Conservation (phyloP, 2,888 invertebrate species). For the Metopia argyrocephala region DNA sequence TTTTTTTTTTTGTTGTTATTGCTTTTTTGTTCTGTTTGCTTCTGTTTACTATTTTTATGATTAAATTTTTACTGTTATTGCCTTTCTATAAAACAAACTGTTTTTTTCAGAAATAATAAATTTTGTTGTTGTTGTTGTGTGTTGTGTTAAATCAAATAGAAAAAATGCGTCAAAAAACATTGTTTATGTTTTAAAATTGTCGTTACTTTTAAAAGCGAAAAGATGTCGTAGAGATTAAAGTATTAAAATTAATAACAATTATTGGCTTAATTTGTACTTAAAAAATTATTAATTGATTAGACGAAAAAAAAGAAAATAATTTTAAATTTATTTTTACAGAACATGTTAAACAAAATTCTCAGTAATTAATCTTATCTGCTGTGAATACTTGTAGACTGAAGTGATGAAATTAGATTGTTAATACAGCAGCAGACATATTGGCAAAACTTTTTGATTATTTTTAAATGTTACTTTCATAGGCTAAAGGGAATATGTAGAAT, state of each 20-base stretch:
- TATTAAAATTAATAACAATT: slow-evolving; percentile 48
- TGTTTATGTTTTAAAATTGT: background rate
- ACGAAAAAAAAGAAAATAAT: background rate
- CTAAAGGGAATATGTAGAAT: too few species aligned
- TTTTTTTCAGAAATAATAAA: background rate
- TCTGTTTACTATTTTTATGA: background rate
- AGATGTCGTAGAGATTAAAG: slow-evolving; percentile 49
- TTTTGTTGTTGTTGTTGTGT: too few species aligned
- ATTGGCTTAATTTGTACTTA: slow-evolving; percentile 55
- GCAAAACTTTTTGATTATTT: background rate
- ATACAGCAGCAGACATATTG: background rate
- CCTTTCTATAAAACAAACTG: background rate
- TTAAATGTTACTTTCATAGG: background rate
- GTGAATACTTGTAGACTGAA: background rate
- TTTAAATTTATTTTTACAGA: slow-evolving; percentile 1
- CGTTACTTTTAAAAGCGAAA: background rate
- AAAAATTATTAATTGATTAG: slow-evolving; percentile 31
- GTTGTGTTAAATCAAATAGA: too few species aligned
- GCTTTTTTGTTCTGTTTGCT: background rate
- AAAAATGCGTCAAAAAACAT: slow-evolving; percentile 6
- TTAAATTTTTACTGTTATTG: slow-evolving; percentile 6
- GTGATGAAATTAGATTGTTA: background rate
- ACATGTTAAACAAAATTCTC: background rate
- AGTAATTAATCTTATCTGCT: slow-evolving; percentile 19
- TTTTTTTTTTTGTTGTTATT: slow-evolving; percentile 66